Percentiles rank a stretch among this genome's conserved stretches.
Conservation (phyloP, 2,888 invertebrate genomes). For the Chymomyza caudatula region DNA sequence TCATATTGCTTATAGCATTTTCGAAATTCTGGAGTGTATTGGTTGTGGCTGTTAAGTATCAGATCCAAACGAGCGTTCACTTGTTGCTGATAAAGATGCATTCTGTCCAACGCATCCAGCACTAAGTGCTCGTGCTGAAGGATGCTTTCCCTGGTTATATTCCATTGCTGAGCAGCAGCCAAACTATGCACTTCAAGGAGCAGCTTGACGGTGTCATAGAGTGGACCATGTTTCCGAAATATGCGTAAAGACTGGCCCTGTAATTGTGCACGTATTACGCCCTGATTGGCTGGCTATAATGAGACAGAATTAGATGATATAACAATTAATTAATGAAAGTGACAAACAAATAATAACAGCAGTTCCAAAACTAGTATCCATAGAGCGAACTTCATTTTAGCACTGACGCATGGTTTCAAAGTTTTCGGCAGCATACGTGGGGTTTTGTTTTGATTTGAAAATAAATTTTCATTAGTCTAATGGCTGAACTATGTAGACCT, state of each 20-base stretch:
- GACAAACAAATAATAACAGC: conserved; percentile 9
- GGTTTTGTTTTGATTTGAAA: not conserved
- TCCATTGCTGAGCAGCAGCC: conserved; percentile 34
- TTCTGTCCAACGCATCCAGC: conserved; percentile 5
- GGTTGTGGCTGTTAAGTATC: conserved; percentile 9
- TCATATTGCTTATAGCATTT: conserved; percentile 43
- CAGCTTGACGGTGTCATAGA: conserved; percentile 43
- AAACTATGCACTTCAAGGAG: conserved; percentile 34
- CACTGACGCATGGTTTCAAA: conserved; percentile 8
- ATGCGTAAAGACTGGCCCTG: not conserved
- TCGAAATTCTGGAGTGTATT: conserved; percentile 19
- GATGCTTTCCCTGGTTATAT: conserved; percentile 32
- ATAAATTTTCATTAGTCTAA: conserved; percentile 32
- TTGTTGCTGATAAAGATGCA: conserved; percentile 20
- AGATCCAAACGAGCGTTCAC: conserved; percentile 27
- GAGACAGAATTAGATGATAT: not conserved
- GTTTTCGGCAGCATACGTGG: not conserved
- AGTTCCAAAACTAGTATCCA: conserved; percentile 5
- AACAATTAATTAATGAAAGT: conserved; percentile 4
- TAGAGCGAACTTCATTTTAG: conserved; percentile 21
- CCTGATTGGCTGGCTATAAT: conserved; percentile 7
- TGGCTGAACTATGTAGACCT: conserved; percentile 36
- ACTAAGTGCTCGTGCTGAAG: conserved; percentile 10
- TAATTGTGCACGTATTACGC: not conserved
- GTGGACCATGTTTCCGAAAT: conserved; percentile 42